phyloP scores from a whole-genome alignment of 1,140 invertebrate species.

The Trissolcus basalis region DNA sequence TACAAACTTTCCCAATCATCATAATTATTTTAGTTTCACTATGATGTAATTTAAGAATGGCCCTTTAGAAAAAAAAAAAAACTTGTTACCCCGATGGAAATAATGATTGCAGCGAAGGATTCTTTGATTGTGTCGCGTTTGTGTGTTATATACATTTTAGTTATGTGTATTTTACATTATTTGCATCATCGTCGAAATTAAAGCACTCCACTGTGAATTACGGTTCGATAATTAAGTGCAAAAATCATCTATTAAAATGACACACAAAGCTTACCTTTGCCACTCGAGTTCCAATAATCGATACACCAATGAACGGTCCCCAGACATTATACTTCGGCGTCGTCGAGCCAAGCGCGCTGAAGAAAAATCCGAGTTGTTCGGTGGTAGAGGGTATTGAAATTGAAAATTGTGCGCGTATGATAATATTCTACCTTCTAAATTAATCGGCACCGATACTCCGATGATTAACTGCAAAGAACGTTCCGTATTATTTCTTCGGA shows the following conservation, averaged over 20 bases:
- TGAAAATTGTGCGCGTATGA: conserved; percentile 73
- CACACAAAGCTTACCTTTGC: conserved; percentile 59
- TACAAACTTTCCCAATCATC: too few relatives aligned
- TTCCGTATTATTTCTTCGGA: not conserved
- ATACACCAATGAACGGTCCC: conserved; percentile 57
- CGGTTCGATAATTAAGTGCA: conserved; percentile 29
- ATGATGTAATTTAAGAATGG: too few relatives aligned
- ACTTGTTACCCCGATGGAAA: too few relatives aligned
- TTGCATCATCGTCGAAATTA: conserved; percentile 5
- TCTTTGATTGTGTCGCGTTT: not conserved
- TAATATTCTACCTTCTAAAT: conserved; percentile 66
- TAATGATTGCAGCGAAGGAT: too few relatives aligned
- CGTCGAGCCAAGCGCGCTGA: conserved; percentile 52
- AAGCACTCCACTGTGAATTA: conserved; percentile 15
- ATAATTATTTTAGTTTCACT: too few relatives aligned
- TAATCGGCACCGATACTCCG: conserved; percentile 72
- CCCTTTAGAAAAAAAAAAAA: too few relatives aligned
- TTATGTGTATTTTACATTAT: not conserved
- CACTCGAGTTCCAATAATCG: conserved; percentile 62
- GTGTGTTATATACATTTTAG: too few relatives aligned
- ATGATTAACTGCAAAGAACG: conserved; percentile 66
- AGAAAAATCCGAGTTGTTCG: conserved; percentile 72
- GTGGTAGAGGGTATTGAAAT: conserved; percentile 74
- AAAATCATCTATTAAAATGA: conserved; percentile 42
- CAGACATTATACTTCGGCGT: conserved; percentile 50